Conservation (phyloP, 2,888 invertebrate species). For the Nematopogon swammerdamellus region DNA sequence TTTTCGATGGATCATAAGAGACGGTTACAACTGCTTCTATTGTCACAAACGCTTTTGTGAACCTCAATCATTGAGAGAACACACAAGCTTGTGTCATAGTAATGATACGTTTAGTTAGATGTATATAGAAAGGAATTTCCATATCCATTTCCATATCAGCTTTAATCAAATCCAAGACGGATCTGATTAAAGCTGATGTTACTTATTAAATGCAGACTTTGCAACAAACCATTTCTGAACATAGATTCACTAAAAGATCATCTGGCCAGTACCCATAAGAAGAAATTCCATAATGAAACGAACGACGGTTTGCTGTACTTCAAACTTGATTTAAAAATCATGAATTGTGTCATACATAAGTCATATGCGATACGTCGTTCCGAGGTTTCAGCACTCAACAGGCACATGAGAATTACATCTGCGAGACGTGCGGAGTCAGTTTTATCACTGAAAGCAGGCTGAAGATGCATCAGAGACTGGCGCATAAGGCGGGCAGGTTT, state of each 20-base stretch:
- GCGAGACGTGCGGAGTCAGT: constrained; percentile 39
- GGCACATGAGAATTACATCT: constrained; percentile 42
- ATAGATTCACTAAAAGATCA: constrained; percentile 33
- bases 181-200: constrained; percentile 40
- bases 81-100: constrained; percentile 28
- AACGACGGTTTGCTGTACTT: constrained; percentile 36
- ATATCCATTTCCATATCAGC: no score
- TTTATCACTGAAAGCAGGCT: constrained; percentile 29
- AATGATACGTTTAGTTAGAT: no score
- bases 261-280: constrained; percentile 24
- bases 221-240: constrained; percentile 21
- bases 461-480: constrained; percentile 37
- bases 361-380: constrained; percentile 25
- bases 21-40: constrained; percentile 31
- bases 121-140: no score
- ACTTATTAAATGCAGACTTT: constrained; percentile 40
- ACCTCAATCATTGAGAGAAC: constrained; percentile 22
- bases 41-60: constrained; percentile 30
- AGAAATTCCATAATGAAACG: constrained; percentile 31
- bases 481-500: constrained; percentile 32
- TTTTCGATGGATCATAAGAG: constrained; percentile 19
- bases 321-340: constrained; percentile 22
- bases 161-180: no score
- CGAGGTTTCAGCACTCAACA: constrained; percentile 42
- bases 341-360: no score